These are phyloP conservation scores for Drosophila pectinifera DNA, from an alignment of 1,140 invertebrate species.

Conservation along the genomic window DNA sequence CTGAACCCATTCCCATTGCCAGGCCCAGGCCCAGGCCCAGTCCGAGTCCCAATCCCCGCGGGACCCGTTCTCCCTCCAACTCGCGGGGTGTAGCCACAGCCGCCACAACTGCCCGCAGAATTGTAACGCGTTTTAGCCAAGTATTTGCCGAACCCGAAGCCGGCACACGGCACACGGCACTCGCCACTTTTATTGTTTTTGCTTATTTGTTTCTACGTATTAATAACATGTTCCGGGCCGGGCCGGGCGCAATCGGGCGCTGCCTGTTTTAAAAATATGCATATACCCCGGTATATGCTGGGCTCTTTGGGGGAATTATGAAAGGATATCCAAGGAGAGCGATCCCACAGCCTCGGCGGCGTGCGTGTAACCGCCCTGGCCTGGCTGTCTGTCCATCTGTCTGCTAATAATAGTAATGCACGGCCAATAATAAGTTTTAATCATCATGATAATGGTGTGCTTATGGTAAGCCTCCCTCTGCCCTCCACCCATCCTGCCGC, in stretches of 20 bases:
- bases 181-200: slow-evolving; percentile 77
- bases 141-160: slow-evolving; percentile 33
- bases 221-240: slow-evolving; percentile 75
- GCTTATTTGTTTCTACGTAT: slow-evolving; percentile 83
- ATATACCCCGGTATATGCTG: slow-evolving; percentile 44
- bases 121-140: slow-evolving; percentile 72
- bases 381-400: slow-evolving; percentile 55
- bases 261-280: slow-evolving; percentile 79
- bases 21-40: slow-evolving; percentile 11
- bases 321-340: slow-evolving; percentile 60
- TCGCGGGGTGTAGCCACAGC: slow-evolving; percentile 63
- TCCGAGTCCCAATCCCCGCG: slow-evolving; percentile 11
- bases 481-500: slow-evolving; percentile 22
- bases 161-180: slow-evolving; percentile 30
- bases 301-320: slow-evolving; percentile 52
- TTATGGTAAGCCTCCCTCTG: slow-evolving; percentile 52
- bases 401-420: slow-evolving; percentile 80
- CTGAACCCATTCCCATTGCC: slow-evolving; percentile 33
- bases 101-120: slow-evolving; percentile 69
- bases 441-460: slow-evolving; percentile 80
- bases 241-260: slow-evolving; percentile 60
- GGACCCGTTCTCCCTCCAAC: slow-evolving; percentile 21
- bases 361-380: slow-evolving; percentile 51
- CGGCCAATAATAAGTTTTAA: slow-evolving; percentile 81
- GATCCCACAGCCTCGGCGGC: slow-evolving; percentile 43